Conservation (phyloP, 2,113 vertebrate species). For the Potamarius usumacintae region DNA sequence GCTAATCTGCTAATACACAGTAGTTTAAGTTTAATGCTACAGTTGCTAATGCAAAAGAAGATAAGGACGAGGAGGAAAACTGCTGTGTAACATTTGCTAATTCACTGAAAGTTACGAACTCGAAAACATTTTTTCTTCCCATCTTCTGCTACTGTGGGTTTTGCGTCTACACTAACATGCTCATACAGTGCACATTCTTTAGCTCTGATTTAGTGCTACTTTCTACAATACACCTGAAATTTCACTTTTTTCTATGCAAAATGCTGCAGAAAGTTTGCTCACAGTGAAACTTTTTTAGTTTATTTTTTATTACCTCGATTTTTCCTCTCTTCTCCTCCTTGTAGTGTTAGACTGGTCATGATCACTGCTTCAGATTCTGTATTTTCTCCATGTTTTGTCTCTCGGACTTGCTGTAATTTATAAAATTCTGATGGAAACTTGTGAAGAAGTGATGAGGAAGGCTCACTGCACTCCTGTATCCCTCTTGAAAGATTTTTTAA, state of each 20-base stretch:
- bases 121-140: neutral
- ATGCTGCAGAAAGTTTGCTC: neutral
- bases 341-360: conserved; percentile 67
- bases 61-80: neutral
- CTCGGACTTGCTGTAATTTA: conserved; percentile 73
- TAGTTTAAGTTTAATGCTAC: neutral
- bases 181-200: neutral
- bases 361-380: conserved; percentile 64
- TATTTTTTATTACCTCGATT: neutral
- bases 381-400: conserved; percentile 71
- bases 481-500: conserved; percentile 70
- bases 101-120: neutral
- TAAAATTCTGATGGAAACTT: conserved; percentile 62
- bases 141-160: too few species aligned
- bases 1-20: neutral
- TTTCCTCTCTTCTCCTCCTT: neutral
- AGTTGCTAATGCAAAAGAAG: neutral
- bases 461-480: conserved; percentile 80
- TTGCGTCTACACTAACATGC: neutral
- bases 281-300: neutral
- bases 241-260: neutral
- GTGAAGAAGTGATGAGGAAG: conserved; percentile 77
- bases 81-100: neutral
- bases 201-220: neutral
- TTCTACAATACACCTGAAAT: neutral